A percentile compares a stretch with the other conserved stretches of the same genome.
Conservation (phyloP, 1,140 invertebrate species). For the Cydia splendana region DNA sequence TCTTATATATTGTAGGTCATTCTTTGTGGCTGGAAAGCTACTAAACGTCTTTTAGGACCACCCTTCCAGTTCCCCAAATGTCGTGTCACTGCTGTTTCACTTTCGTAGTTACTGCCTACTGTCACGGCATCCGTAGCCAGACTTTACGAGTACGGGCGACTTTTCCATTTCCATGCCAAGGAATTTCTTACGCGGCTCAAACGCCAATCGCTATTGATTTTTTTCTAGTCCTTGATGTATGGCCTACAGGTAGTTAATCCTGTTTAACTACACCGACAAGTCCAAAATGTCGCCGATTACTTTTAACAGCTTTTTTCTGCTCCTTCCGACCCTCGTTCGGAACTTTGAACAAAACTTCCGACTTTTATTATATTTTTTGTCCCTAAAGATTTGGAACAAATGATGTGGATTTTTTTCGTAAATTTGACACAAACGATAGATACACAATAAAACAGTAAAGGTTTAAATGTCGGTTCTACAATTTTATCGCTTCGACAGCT, state of each 20-base stretch:
- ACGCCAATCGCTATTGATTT: not conserved
- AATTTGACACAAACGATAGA: not conserved
- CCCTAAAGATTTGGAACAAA: not conserved
- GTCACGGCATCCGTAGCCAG: not conserved
- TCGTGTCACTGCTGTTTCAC: not conserved
- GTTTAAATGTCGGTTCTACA: not conserved
- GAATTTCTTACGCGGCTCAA: not conserved
- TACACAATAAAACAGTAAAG: not conserved
- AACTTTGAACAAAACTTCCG: not conserved
- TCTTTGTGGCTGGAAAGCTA: too few relatives aligned
- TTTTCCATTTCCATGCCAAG: not conserved
- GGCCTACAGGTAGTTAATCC: not conserved
- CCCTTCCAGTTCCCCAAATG: not conserved
- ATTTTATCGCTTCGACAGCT: not conserved
- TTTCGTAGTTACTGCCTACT: not conserved
- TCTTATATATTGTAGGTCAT: too few relatives aligned
- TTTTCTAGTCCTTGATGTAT: not conserved
- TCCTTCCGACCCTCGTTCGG: not conserved
- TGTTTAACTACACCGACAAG: not conserved
- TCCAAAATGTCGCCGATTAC: not conserved
- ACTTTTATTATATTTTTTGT: conserved; percentile 7
- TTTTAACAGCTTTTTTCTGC: not conserved
- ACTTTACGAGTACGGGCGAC: not conserved
- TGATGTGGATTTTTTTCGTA: not conserved
- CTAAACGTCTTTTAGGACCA: too few relatives aligned